phyloP scores from a whole-genome alignment of 2,888 invertebrate species.

The Barypeithes pellucidus region DNA sequence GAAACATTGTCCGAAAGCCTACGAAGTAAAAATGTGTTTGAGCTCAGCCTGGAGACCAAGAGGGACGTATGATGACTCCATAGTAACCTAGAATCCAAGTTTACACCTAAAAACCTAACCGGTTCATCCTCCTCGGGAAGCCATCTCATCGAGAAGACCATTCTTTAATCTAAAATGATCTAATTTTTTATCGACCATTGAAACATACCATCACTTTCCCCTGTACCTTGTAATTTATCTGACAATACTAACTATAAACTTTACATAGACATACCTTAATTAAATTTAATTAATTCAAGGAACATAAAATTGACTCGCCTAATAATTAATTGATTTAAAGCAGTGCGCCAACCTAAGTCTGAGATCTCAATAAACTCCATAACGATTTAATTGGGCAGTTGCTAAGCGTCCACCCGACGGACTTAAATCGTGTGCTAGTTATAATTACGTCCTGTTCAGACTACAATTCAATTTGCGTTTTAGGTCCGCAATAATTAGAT shows the following conservation, averaged over 20 bases:
- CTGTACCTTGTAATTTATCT: neutral
- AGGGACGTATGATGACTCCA: too few relatives aligned
- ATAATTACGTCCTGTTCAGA: slow-evolving; percentile 53
- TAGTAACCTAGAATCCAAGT: too few relatives aligned
- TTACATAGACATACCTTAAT: neutral
- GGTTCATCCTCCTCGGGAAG: too few relatives aligned
- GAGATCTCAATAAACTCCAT: slow-evolving; percentile 19
- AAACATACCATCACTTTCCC: too few relatives aligned
- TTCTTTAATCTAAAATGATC: too few relatives aligned
- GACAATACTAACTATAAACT: neutral
- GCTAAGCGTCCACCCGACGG: slow-evolving; percentile 24
- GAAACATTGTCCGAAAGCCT: too few relatives aligned
- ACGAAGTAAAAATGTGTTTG: too few relatives aligned
- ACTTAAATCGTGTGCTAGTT: slow-evolving; percentile 48
- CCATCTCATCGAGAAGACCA: too few relatives aligned
- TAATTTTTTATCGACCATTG: too few relatives aligned
- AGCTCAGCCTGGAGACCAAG: too few relatives aligned
- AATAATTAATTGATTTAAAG: slow-evolving; percentile 12
- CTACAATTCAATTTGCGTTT: slow-evolving; percentile 53
- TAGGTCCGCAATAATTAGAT: slow-evolving; percentile 53
- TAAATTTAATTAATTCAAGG: neutral
- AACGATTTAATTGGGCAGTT: slow-evolving; percentile 28
- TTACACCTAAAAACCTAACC: too few relatives aligned
- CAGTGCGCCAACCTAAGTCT: neutral
- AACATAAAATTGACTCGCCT: neutral